A percentile compares a stretch with the other conserved stretches of the same genome.
Evolutionary conservation across 2,888 invertebrate species (phyloP).

Genomic region (Acholoe squamosa): DNA sequence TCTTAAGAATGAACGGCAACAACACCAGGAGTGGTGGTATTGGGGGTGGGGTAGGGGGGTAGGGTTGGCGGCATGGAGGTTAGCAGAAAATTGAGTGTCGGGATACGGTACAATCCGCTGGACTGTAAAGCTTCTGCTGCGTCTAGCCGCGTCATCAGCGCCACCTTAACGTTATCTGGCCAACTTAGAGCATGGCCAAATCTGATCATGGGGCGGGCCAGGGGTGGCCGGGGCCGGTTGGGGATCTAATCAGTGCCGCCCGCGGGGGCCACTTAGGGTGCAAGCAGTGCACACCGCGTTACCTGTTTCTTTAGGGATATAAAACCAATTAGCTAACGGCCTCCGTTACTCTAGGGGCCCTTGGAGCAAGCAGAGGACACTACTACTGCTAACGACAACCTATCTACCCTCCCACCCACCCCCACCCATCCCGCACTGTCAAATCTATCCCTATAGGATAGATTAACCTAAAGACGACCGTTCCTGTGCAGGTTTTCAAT

Average conservation of each 20-base stretch:
- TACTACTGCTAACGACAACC: no score
- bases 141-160: neutral
- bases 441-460: no score
- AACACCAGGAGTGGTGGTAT: no score
- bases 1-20: no score
- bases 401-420: no score
- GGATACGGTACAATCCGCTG: neutral
- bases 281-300: neutral
- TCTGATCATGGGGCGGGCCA: neutral
- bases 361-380: no score
- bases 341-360: no score
- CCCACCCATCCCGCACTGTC: no score
- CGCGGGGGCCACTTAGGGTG: neutral
- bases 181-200: conserved; percentile 7
- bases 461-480: no score
- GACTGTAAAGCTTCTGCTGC: neutral
- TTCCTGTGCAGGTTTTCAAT: no score
- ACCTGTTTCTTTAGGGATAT: neutral
- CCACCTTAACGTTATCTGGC: conserved; percentile 29
- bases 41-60: no score
- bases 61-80: neutral
- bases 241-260: neutral
- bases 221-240: neutral
- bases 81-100: conserved; percentile 26
- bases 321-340: conserved; percentile 20